Evolutionary conservation across 2,113 vertebrate species (phyloP), one percentile per base, ranked within the genome.

Genomic region (Scolopax mira): DNA sequence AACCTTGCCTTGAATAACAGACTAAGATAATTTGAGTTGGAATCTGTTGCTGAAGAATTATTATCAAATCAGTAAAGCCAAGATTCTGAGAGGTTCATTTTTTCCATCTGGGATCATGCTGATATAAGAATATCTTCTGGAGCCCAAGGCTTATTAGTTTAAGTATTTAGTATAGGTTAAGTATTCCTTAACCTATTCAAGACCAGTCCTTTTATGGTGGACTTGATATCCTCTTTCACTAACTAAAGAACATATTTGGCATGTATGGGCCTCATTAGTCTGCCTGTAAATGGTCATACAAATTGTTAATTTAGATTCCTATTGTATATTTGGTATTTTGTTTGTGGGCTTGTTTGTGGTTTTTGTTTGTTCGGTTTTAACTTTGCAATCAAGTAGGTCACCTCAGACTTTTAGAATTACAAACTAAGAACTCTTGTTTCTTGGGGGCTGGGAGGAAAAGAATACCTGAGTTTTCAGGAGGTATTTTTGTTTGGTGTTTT

Each of bases 31-130:
- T 92, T 31, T 41, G 14, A 79, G n/a, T 37, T 62, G 31, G 83
- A 86, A 95, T 78, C 25, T 46, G 62, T 19, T 89, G 60, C 55
- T 86, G 72, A 88, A 44, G 18, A 52, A 95, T 95, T 93, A 94
- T 54, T 93, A 65, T 61, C 69, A 64, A 90, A 95, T 79, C 21
- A 82, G 13, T 28, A 89, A 95, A 86, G 5, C 16, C 2, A 9
- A 74, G 17, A 64, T 24, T 48, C 3, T 72, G 13, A 73, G 4
- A 85, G 10, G 46, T 48, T 57, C 1, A 6, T 28, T 41, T 81
- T 85, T 94, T 35, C 19, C 87, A 15, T 64, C 25, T 69, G 79
- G 57, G 28, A 22, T 39, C 27, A 31, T 65, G 9, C 2, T 88
- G 60, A 70, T 21, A 79, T 41, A 21, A 5, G 12, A 74, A 24